These are phyloP conservation scores for Parasteatoda lunata DNA, from an alignment of 2,888 invertebrate genomes.

Conservation along the genomic window DNA sequence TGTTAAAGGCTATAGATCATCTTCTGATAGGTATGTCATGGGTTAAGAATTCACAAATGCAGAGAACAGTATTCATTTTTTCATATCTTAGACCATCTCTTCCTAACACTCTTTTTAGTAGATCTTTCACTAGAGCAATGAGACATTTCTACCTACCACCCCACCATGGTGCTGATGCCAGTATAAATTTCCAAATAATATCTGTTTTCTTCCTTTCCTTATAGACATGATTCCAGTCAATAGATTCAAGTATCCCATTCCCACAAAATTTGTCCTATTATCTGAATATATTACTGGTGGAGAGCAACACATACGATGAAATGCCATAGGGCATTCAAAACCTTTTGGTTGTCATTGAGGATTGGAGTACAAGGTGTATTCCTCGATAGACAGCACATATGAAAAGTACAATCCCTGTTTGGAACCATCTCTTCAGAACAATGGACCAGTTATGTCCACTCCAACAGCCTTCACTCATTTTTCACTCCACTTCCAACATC, in stretches of 20 bases:
- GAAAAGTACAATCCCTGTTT: neutral
- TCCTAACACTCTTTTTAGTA: constrained; percentile 15
- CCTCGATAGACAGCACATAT: neutral
- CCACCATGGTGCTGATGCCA: constrained; percentile 1
- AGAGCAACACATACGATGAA: neutral
- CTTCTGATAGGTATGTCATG: neutral
- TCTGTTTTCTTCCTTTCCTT: neutral
- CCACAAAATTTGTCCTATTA: neutral
- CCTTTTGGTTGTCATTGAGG: neutral
- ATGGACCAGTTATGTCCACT: neutral
- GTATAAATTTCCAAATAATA: constrained; percentile 15
- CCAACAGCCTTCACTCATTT: neutral
- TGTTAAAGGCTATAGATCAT: neutral
- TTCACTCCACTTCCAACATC: neutral
- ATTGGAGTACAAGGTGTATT: neutral
- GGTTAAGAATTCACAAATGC: neutral
- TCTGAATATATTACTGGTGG: neutral
- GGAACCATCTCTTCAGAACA: neutral
- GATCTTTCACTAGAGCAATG: constrained; percentile 2
- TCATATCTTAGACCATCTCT: constrained; percentile 1
- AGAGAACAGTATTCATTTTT: neutral
- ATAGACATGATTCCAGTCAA: neutral
- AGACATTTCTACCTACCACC: constrained; percentile 4
- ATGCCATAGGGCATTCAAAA: neutral
- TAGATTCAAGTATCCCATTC: neutral